These are phyloP conservation scores for Mormyrus hasselquistii DNA, from an alignment of 2,797 vertebrate genomes.

Conservation along the genomic window DNA sequence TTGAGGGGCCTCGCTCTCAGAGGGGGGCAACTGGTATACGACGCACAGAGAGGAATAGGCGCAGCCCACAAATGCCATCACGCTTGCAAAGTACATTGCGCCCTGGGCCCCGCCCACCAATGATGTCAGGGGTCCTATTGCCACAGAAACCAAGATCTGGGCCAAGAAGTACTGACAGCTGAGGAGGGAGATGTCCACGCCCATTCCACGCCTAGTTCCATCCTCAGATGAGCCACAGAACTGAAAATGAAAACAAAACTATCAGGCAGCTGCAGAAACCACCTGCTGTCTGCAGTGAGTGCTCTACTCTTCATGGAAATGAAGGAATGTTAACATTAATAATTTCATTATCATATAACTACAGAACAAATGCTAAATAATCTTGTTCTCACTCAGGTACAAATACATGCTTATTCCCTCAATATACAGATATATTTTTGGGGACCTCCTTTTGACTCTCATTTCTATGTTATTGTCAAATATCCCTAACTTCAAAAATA, in stretches of 20 bases:
- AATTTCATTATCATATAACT: not conserved
- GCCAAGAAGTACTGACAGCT: conserved; percentile 99
- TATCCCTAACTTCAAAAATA: not conserved
- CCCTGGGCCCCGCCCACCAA: conserved; percentile 91
- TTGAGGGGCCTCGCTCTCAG: conserved; percentile 73
- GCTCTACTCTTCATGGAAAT: not conserved
- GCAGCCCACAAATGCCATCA: conserved; percentile 92
- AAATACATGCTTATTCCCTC: not conserved
- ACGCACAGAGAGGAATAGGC: conserved; percentile 93
- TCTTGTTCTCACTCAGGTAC: not conserved
- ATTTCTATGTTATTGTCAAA: not conserved
- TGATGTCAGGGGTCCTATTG: conserved; percentile 91
- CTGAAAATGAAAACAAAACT: conserved; percentile 48
- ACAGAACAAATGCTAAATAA: not conserved
- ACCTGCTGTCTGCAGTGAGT: not conserved
- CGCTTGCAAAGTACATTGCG: conserved; percentile 97
- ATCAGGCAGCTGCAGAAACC: not conserved
- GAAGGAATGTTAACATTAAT: not conserved
- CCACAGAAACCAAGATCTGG: conserved; percentile 89
- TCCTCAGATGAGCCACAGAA: conserved; percentile 80
- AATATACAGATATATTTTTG: not conserved
- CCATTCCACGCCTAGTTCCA: conserved; percentile 85
- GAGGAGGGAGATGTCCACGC: conserved; percentile 93
- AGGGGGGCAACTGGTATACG: conserved; percentile 79
- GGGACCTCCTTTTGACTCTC: not conserved